Conservation (phyloP, 92 coral and sea anemone species). For the Zoanthus gigantus region DNA sequence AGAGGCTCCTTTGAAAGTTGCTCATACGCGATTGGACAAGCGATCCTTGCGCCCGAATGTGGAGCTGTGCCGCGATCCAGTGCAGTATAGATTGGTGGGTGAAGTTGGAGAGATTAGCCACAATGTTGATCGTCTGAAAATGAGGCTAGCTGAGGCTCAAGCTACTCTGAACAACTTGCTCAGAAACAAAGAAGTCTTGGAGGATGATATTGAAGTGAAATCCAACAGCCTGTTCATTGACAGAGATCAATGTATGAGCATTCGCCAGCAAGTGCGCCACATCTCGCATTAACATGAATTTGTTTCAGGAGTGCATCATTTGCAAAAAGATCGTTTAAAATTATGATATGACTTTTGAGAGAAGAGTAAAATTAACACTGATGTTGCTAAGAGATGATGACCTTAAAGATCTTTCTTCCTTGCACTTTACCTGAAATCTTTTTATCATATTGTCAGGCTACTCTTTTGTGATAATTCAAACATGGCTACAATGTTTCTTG, state of each 20-base stretch:
- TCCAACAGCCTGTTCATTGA: constrained; percentile 95
- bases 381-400: neutral
- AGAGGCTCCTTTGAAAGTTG: constrained; percentile 93
- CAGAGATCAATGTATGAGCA: constrained; percentile 94
- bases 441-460: neutral
- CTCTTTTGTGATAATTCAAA: neutral
- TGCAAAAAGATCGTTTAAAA: constrained; percentile 1
- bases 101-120: constrained; percentile 94
- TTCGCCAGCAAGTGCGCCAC: constrained; percentile 91
- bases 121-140: constrained; percentile 91
- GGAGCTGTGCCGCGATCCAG: constrained; percentile 95
- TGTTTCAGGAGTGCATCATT: constrained; percentile 21
- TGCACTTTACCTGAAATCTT: neutral
- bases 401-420: neutral
- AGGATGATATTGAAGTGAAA: constrained; percentile 96
- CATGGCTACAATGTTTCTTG: neutral
- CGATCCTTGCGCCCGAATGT: constrained; percentile 97
- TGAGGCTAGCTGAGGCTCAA: constrained; percentile 95
- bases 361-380: neutral
- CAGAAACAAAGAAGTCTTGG: constrained; percentile 90
- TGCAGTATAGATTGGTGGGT: constrained; percentile 94
- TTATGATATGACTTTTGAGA: constrained; percentile 42
- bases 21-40: constrained; percentile 97
- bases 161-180: constrained; percentile 85
- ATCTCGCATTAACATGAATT: constrained; percentile 81